phyloP scores from a whole-genome alignment of 2,888 invertebrate genomes.

The Spodoptera exigua region DNA sequence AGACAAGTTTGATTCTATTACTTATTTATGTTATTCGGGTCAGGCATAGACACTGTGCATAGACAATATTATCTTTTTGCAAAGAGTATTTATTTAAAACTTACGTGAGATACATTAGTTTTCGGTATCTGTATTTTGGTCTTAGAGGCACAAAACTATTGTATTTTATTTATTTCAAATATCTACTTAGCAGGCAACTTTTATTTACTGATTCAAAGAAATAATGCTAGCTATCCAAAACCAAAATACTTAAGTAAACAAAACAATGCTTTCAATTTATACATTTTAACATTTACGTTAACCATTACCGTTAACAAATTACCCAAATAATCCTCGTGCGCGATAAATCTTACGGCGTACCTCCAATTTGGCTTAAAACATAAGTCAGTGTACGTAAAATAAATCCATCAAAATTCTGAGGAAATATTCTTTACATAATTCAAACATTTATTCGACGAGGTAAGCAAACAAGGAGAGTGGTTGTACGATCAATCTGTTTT shows the following conservation, averaged over 20 bases:
- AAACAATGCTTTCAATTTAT: conserved; percentile 8
- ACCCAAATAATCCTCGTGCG: conserved; percentile 8
- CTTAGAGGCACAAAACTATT: too few species aligned
- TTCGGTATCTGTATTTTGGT: too few species aligned
- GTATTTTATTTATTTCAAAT: too few species aligned
- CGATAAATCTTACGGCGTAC: conserved; percentile 6
- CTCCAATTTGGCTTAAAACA: conserved; percentile 16
- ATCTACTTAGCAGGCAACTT: too few species aligned
- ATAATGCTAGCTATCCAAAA: background rate
- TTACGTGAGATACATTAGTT: too few species aligned
- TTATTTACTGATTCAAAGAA: too few species aligned
- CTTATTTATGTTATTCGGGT: too few species aligned
- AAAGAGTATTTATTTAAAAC: too few species aligned
- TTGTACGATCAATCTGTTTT: conserved; percentile 30
- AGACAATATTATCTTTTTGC: too few species aligned
- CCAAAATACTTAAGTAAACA: conserved; percentile 6
- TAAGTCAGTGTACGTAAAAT: conserved; percentile 5
- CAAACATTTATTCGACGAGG: conserved; percentile 16
- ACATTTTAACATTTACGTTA: background rate
- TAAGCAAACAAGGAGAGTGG: conserved; percentile 21
- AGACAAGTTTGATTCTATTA: too few species aligned
- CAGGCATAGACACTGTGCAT: too few species aligned
- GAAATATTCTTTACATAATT: conserved; percentile 29
- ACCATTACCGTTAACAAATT: conserved; percentile 21
- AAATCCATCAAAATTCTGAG: conserved; percentile 27